phyloP scores from a whole-genome alignment of 2,888 invertebrate species.

The Gastracanthus pulcherrimus region DNA sequence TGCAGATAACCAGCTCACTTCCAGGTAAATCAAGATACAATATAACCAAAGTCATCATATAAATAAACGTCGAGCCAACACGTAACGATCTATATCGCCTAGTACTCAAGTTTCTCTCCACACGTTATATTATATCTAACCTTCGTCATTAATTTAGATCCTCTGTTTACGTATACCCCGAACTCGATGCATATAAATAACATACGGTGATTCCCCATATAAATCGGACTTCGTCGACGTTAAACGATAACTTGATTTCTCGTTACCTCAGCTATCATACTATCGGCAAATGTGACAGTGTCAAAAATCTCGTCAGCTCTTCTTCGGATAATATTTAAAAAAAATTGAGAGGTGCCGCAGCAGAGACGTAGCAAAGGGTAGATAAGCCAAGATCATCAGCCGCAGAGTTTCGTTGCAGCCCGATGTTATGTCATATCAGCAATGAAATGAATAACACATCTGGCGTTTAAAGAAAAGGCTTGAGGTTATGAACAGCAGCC shows the following conservation, averaged over 20 bases:
- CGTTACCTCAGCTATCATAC: too few species aligned
- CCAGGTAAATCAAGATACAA: neutral
- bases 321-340: too few species aligned
- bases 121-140: neutral
- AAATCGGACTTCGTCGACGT: too few species aligned
- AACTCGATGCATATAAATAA: neutral
- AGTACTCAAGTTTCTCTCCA: neutral
- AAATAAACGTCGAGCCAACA: neutral
- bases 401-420: neutral
- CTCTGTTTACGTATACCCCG: neutral
- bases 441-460: neutral
- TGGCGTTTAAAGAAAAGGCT: neutral
- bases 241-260: too few species aligned
- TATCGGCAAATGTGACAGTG: too few species aligned
- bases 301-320: too few species aligned
- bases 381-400: neutral
- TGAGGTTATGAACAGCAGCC: neutral
- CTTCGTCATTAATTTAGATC: neutral
- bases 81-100: neutral
- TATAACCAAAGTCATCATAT: neutral
- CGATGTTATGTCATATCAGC: neutral
- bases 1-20: neutral
- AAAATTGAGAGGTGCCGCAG: neutral
- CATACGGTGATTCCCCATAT: too few species aligned
- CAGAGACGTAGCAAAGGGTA: neutral